Conservation (phyloP, 2,113 vertebrate species). For the Amazona guildingii region DNA sequence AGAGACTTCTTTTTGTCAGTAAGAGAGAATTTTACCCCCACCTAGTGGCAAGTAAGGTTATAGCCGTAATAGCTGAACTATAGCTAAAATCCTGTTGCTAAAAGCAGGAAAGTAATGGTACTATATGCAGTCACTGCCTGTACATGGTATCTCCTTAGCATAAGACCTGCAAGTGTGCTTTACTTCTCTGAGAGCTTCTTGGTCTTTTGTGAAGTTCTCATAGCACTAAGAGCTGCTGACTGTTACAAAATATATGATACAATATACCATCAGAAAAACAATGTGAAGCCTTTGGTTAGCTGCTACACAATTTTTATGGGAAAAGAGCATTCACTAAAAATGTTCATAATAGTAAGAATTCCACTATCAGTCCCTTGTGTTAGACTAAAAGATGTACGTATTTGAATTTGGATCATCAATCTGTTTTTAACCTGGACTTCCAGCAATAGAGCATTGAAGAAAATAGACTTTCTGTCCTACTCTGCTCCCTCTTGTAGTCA, state of each 20-base stretch:
- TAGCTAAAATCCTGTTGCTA: neutral
- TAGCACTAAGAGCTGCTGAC: neutral
- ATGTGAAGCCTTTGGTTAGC: neutral
- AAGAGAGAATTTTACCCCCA: constrained; percentile 7
- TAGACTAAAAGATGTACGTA: neutral
- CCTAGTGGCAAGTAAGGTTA: neutral
- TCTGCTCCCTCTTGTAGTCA: neutral
- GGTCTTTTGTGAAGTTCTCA: neutral
- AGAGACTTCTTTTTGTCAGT: neutral
- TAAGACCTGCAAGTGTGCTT: neutral
- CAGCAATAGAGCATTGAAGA: neutral
- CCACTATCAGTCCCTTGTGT: neutral
- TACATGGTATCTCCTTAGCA: neutral
- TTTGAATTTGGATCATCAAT: neutral
- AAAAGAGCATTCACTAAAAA: neutral
- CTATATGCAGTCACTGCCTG: neutral
- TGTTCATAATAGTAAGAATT: neutral
- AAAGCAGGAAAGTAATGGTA: neutral
- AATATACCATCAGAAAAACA: neutral
- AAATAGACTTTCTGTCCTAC: neutral
- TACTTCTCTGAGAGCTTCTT: neutral
- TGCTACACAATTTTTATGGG: neutral
- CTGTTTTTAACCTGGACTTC: neutral
- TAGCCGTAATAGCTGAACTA: neutral
- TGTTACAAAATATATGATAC: neutral